These are phyloP conservation scores for Miniopterus natalensis DNA, from an alignment of 2,113 vertebrate genomes.

Conservation along the genomic window DNA sequence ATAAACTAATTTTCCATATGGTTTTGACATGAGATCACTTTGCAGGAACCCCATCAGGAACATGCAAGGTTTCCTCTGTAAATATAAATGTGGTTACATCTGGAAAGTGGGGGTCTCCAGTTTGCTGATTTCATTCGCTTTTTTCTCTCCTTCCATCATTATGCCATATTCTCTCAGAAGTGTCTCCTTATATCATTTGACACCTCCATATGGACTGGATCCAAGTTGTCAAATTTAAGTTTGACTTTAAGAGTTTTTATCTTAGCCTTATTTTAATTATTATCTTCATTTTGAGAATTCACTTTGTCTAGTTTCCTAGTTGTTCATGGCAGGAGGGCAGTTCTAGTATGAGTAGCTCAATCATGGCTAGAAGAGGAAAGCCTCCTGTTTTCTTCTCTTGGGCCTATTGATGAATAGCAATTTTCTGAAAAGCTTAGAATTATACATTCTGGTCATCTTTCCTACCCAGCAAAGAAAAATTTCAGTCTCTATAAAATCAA, in stretches of 20 bases:
- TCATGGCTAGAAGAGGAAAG: not conserved
- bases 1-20: not conserved
- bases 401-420: not conserved
- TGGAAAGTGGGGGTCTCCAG: not conserved
- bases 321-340: not conserved
- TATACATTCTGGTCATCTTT: not conserved
- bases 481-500: not conserved
- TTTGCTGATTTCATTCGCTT: not conserved
- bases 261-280: conserved; percentile 9
- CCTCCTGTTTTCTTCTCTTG: not conserved
- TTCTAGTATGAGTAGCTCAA: not conserved
- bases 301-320: not conserved
- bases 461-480: not conserved
- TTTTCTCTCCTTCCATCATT: conserved; percentile 16
- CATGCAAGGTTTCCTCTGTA: not conserved
- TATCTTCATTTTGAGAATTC: conserved; percentile 22
- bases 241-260: not conserved
- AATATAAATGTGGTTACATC: not conserved
- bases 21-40: not conserved
- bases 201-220: not conserved
- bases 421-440: not conserved
- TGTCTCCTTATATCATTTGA: not conserved
- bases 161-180: not conserved
- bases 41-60: not conserved
- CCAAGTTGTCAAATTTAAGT: not conserved